A percentile compares a stretch with the other conserved stretches of the same genome.
These are phyloP conservation scores for Pao palembangensis DNA, from an alignment of 2,113 vertebrate species.

Conservation along the genomic window DNA sequence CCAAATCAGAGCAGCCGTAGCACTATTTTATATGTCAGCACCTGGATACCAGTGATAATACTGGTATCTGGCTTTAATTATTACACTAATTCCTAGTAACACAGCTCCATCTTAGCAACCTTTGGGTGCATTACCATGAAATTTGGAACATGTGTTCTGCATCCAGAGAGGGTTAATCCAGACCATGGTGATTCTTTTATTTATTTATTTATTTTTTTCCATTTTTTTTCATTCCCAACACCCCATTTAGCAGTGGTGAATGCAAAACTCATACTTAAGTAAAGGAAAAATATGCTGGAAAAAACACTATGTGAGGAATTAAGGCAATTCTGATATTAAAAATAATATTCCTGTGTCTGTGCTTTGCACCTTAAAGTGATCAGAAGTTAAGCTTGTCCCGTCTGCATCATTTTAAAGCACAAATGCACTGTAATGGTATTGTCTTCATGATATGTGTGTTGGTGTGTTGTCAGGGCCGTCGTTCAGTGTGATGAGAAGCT, in stretches of 20 bases:
- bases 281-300: no score
- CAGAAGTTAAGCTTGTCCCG: no score
- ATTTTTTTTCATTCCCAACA: no score
- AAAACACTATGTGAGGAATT: no score
- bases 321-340: no score
- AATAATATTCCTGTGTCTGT: no score
- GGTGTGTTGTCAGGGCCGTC: slow-evolving; percentile 74
- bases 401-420: background rate
- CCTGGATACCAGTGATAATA: background rate
- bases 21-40: slow-evolving; percentile 21
- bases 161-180: background rate
- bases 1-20: slow-evolving; percentile 3
- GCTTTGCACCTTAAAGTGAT: no score
- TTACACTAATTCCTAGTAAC: slow-evolving; percentile 3
- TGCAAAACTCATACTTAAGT: no score
- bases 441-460: slow-evolving; percentile 10
- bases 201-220: no score
- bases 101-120: background rate
- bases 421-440: background rate
- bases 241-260: no score
- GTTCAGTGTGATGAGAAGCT: slow-evolving; percentile 94
- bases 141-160: background rate
- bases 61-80: background rate
- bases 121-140: background rate
- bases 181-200: no score